phyloP scores from a whole-genome alignment of 2,888 invertebrate genomes.

The Scrobipalpa costella region DNA sequence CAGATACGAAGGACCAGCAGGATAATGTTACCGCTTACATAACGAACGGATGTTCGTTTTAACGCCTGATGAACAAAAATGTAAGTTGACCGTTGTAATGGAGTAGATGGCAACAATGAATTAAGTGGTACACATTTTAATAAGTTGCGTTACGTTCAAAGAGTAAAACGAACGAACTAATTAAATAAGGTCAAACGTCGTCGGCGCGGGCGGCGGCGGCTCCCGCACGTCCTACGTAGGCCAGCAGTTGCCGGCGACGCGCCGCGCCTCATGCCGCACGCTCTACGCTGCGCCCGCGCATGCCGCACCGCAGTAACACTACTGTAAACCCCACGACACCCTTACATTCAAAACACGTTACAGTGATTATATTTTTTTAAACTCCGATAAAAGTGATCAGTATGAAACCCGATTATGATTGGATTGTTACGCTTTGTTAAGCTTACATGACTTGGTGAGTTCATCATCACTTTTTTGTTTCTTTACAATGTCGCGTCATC shows the following conservation, averaged over 20 bases:
- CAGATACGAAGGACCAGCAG: conserved; percentile 17
- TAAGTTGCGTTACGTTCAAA: conserved; percentile 72
- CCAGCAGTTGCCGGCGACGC: conserved; percentile 54
- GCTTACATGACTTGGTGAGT: conserved; percentile 28
- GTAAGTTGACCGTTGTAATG: conserved; percentile 41
- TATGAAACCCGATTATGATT: conserved; percentile 12
- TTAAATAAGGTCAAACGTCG: conserved; percentile 81
- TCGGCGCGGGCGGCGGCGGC: conserved; percentile 49
- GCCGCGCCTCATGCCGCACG: conserved; percentile 36
- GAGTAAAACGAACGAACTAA: conserved; percentile 79
- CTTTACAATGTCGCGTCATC: conserved; percentile 7
- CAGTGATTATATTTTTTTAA: not conserved
- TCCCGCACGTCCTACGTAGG: conserved; percentile 49
- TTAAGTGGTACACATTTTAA: conserved; percentile 74
- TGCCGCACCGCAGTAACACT: not conserved
- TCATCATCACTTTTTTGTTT: conserved; percentile 20
- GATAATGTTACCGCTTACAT: conserved; percentile 16
- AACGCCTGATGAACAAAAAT: conserved; percentile 12
- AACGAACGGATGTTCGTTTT: not conserved
- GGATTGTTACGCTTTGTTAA: conserved; percentile 21
- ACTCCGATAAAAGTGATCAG: conserved; percentile 7
- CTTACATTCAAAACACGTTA: not conserved
- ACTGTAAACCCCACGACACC: not conserved
- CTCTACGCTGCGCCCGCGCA: conserved; percentile 12
- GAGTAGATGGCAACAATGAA: conserved; percentile 69